Evolutionary conservation across 1,140 invertebrate species (phyloP), one percentile per base, ranked within the genome.

Genomic region (Cepaea nemoralis): DNA sequence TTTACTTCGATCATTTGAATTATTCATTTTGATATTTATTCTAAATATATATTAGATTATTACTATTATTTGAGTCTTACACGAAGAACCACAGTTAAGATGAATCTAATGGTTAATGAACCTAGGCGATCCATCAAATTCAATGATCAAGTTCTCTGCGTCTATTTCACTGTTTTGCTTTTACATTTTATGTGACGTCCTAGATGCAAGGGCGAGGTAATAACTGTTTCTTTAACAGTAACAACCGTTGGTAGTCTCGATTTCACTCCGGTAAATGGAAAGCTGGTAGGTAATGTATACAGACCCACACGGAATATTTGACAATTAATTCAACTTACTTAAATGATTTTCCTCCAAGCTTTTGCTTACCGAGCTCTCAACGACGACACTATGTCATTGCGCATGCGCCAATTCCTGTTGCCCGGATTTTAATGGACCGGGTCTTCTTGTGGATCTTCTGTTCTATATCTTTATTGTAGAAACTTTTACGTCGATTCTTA

Each of bases 391-490:
- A 80, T 73, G 78, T 59, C 48, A 80, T 22, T 55, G 78, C 78
- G 78, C 78, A 80, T 80, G 78, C 78, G 78, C 75, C 50, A 83
- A 27, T 63, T 63, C 10, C n/a, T 39, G 63, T n/a, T 75, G 45
- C 82, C 82, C 82, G 82, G 82, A 83, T 83, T 71, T 66, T 14
- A 45, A 81, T 83, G 78, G 77, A 59, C n/a, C 75, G 80, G n/a
- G n/a, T n/a, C n/a, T 76, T 80, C 82, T 83, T 77, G 82, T 33
- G 45, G 55, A 24, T 48, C 45, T 19, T 31, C 0, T 27, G 31
- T 69, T 27, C 50, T 79, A 73, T 71, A 31, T 40, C 19, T 55
- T 33, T 14, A 66, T 31, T 71, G 33, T 71, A 71, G 14, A 71
- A 1, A 37, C 31, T 5, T n/a, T n/a, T n/a, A n/a, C n/a, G n/a